Evolutionary conservation across 35 echinoderm and acorn worm genomes (phyloP).

Genomic region (Diadema setosum): DNA sequence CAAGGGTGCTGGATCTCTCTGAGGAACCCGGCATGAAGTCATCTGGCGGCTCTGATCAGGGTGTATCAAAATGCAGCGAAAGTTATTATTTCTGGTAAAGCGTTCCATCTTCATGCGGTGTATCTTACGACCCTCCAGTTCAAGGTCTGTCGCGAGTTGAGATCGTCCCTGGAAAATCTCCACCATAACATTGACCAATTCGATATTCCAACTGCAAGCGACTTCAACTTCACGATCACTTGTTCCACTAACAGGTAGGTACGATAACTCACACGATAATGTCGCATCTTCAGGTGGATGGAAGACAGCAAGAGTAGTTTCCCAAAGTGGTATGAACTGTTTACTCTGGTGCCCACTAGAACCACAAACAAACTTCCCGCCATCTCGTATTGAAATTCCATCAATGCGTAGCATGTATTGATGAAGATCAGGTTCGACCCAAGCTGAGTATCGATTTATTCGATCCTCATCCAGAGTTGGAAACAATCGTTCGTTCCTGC

Average conservation of each 20-base stretch:
- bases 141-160: background rate
- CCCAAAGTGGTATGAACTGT: background rate
- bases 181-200: background rate
- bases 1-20: background rate
- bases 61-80: background rate
- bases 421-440: background rate
- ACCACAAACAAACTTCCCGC: background rate
- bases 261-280: background rate
- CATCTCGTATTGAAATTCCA: background rate
- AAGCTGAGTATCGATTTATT: background rate
- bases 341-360: background rate
- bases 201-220: background rate
- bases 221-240: background rate
- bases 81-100: background rate
- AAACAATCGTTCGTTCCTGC: background rate
- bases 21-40: background rate
- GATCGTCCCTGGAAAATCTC: background rate
- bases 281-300: background rate
- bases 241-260: background rate
- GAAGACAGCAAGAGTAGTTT: background rate
- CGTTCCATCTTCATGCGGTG: background rate
- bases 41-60: background rate
- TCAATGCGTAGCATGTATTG: constrained; percentile 12
- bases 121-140: background rate
- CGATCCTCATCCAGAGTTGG: constrained; percentile 3